Base-by-base conservation (phyloP, 1,140 invertebrate species). In the Solenopsis invicta region DNA sequence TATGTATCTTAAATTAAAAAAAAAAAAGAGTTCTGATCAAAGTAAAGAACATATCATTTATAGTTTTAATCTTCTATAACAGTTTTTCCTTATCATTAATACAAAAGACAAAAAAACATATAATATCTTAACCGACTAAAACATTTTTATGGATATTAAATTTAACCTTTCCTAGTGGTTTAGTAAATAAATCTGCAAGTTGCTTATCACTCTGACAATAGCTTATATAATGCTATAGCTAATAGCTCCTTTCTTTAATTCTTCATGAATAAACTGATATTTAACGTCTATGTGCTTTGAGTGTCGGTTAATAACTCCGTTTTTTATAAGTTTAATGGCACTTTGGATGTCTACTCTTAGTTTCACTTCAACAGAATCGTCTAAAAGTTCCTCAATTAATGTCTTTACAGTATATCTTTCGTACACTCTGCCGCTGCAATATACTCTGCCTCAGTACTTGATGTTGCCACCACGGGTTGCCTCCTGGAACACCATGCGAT, bases 291-390 rank as follows among this genome's bases (percentile, higher is more conserved):
- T 41, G 18, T 64, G 34, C 12, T 64, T 62, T n/a, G 16, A n/a
- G n/a, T n/a, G n/a, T n/a, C n/a, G n/a, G n/a, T n/a, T n/a, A n/a
- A n/a, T n/a, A n/a, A n/a, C n/a, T n/a, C 8, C 62, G 29, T n/a
- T n/a, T n/a, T n/a, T n/a, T n/a, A 62, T 62, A 6, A 64, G 34
- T 9, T 64, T 64, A 37, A 64, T 64, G 8, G 34, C 78, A 16
- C 41, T 71, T 37, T 82, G 29, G 34, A 71, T 59, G 24, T 82
- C 66, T n/a, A 82, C 10, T 10, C 72, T 69, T 18, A 82, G 45
- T 0, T 41, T 24, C 16, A 41, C 13, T 1, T 9, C 21, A 2
- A 81, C 2, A n/a, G 41, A 9, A 18, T 54, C 18, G 2, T 16
- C 13, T 2, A 52, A 24, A 3, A 81, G 6, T 69, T 81, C 64